Evolutionary conservation across 2,113 vertebrate genomes (phyloP).

Genomic region (Numenius arquata): DNA sequence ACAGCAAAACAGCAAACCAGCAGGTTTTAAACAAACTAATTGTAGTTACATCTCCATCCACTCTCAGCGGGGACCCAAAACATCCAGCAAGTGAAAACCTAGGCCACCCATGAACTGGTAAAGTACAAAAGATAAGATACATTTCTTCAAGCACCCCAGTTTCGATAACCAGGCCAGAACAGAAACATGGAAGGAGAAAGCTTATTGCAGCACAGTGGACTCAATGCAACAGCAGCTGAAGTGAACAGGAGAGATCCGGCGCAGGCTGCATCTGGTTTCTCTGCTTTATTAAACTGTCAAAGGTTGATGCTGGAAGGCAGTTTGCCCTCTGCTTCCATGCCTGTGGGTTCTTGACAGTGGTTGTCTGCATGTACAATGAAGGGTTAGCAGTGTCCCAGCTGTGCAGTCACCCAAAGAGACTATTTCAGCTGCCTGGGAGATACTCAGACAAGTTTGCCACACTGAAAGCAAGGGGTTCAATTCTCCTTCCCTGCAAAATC

Average conservation of each 20-base stretch:
- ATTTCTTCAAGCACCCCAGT: background rate
- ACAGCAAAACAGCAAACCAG: background rate
- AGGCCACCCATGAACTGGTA: background rate
- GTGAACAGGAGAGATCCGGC: background rate
- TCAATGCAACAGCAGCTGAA: background rate
- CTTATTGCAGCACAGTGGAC: background rate
- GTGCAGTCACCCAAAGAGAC: background rate
- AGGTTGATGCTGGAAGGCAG: background rate
- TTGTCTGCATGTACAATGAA: background rate
- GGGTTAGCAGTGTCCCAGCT: background rate
- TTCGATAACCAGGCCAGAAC: background rate
- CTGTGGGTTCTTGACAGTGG: background rate
- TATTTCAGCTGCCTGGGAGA: background rate
- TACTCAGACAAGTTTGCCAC: background rate
- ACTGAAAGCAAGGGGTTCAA: background rate
- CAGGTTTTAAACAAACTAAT: background rate
- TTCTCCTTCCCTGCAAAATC: background rate
- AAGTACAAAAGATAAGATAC: background rate
- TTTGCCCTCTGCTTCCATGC: background rate
- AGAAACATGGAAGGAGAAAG: background rate
- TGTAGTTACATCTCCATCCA: background rate
- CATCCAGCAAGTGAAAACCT: background rate
- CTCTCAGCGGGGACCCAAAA: background rate
- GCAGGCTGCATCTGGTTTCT: background rate
- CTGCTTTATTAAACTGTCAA: background rate